phyloP scores from a whole-genome alignment of 2,797 vertebrate species.

The Serranus cabrilla region DNA sequence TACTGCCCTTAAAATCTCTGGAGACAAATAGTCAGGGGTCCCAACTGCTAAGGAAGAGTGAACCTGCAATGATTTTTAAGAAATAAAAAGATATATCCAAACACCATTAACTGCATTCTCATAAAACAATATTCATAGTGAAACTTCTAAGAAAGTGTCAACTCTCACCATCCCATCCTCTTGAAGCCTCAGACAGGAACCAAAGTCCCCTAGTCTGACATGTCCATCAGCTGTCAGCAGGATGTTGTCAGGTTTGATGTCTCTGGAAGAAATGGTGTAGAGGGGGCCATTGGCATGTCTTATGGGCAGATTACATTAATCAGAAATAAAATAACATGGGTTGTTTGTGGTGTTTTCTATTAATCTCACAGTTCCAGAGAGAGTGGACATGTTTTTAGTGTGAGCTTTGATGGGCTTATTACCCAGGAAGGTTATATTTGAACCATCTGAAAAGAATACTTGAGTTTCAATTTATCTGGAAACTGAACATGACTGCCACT shows the following conservation, averaged over 20 bases:
- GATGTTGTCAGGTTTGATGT: conserved; percentile 93
- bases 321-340: not conserved
- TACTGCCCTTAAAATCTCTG: conserved; percentile 90
- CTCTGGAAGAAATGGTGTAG: conserved; percentile 74
- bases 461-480: not conserved
- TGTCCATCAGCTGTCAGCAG: conserved; percentile 89
- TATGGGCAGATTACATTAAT: not conserved
- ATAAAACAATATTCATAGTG: not conserved
- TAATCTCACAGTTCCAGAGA: not conserved
- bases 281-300: not conserved
- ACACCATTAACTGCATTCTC: not conserved
- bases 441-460: not conserved
- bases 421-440: not conserved
- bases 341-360: not conserved
- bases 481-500: not conserved
- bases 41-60: conserved; percentile 89
- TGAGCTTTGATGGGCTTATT: not conserved
- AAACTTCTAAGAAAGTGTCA: not conserved
- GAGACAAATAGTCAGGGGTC: conserved; percentile 92
- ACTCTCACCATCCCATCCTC: conserved; percentile 87
- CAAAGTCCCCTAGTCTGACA: conserved; percentile 90
- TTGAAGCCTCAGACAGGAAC: conserved; percentile 89
- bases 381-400: not conserved
- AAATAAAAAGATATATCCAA: not conserved
- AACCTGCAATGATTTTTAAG: conserved; percentile 75